A percentile compares a stretch with the other conserved stretches of the same genome.
These are phyloP conservation scores for Conus betulinus DNA, from an alignment of 1,140 invertebrate genomes.

Conservation along the genomic window DNA sequence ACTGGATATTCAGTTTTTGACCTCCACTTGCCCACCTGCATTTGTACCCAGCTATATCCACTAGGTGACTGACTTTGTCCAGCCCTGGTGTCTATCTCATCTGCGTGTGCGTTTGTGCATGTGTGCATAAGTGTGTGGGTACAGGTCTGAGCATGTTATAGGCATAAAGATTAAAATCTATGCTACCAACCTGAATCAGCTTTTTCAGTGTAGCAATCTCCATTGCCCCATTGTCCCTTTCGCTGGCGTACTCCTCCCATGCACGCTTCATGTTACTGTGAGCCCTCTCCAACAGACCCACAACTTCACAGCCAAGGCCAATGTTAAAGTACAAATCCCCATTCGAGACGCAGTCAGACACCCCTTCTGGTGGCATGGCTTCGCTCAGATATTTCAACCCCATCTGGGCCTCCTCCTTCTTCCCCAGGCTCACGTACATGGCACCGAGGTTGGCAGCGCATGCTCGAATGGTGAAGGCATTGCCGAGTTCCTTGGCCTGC, in stretches of 20 bases:
- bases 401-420: slow-evolving; percentile 22
- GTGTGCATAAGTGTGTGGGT: neutral
- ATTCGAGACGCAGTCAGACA: slow-evolving; percentile 35
- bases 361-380: slow-evolving; percentile 33
- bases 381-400: slow-evolving; percentile 40
- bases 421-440: slow-evolving; percentile 24
- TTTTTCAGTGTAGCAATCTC: slow-evolving; percentile 20
- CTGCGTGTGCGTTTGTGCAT: neutral
- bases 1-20: too few species aligned
- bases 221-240: slow-evolving; percentile 37
- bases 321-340: slow-evolving; percentile 50
- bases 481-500: slow-evolving; percentile 31
- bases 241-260: slow-evolving; percentile 32
- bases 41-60: too few species aligned
- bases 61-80: too few species aligned
- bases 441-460: slow-evolving; percentile 45
- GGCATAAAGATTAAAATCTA: too few species aligned
- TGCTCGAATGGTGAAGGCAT: slow-evolving; percentile 37
- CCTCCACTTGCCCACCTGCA: too few species aligned
- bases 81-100: neutral
- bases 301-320: slow-evolving; percentile 42
- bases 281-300: slow-evolving; percentile 9
- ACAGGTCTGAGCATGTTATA: neutral
- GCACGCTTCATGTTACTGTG: slow-evolving; percentile 35
- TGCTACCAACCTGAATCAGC: slow-evolving; percentile 17